Evolutionary conservation across 2,113 vertebrate species (phyloP), one percentile per base, ranked within the genome.

Genomic region (Sinocyclocheilus maitianheensis): DNA sequence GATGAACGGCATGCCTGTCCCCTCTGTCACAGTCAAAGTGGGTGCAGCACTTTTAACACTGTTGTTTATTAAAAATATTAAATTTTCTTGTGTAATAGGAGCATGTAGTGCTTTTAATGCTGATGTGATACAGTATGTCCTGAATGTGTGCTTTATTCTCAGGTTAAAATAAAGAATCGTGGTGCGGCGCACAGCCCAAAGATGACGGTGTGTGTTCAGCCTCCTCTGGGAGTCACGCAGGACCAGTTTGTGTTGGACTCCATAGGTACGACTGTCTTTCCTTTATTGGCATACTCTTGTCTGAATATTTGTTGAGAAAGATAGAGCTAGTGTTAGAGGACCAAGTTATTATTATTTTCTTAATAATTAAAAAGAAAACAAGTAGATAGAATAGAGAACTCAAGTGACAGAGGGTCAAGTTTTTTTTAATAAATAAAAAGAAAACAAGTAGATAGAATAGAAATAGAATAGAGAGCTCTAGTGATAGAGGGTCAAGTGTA

Each of bases 11-110:
- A 93, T 95, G 12, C 46, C 89, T 18, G 92, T 97, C 20, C 97
- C 97, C 24, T 99, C 97, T 6, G 92, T 97, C 69, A 96, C 95
- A 80, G 92, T 99, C 37, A 97, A 99, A 97, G 98, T 99, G 95
- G 77, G 58, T 71, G 26, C 72, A 63, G 18, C 10, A 37, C 37
- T 1, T 63, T 37, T 8, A 12, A 13, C 10, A 0, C 20, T 75
- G 24, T 37, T 40, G 0, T 37, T 48, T 11, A 14, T 26, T 34
- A 75, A 14, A 65, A 6, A 18, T 18, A 72, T 60, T 22, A 60
- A 0, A 4, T 26, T 26, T 65, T 65, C 62, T 65, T 26, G 11
- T 26, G 24, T 62, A 62, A 62, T 62, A 60, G 24, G 14, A 6
- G 24, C 4, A 40, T 84, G 18, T 53, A 18, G n/a, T n/a, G 34